These are phyloP conservation scores for Seriola dumerili DNA, from an alignment of 2,113 vertebrate genomes.

Conservation along the genomic window DNA sequence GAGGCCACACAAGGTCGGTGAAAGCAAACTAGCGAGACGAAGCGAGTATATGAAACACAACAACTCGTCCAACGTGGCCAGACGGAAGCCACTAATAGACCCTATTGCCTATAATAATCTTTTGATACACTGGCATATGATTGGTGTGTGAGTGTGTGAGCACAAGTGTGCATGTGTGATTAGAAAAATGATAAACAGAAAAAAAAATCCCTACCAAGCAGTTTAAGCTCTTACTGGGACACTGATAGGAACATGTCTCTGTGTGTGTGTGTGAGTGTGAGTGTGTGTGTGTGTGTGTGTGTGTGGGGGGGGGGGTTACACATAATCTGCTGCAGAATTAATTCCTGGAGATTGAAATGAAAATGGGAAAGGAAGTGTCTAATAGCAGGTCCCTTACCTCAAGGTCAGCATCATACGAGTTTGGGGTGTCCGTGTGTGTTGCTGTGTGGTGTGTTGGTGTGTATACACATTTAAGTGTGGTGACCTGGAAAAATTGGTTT, in stretches of 20 bases:
- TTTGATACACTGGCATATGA: slow-evolving; percentile 50
- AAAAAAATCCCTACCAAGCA: slow-evolving; percentile 64
- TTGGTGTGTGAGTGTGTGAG: slow-evolving; percentile 34
- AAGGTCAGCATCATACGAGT: slow-evolving; percentile 71
- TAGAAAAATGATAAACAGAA: slow-evolving; percentile 57
- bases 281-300: slow-evolving; percentile 13
- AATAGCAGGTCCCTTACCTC: slow-evolving; percentile 51
- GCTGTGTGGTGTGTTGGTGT: neutral
- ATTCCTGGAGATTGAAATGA: slow-evolving; percentile 81
- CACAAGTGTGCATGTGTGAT: slow-evolving; percentile 21
- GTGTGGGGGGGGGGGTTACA: slow-evolving; percentile 19
- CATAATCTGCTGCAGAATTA: slow-evolving; percentile 76
- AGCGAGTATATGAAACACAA: slow-evolving; percentile 44
- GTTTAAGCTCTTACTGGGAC: slow-evolving; percentile 61
- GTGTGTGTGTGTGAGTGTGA: slow-evolving; percentile 15
- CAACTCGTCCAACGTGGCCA: slow-evolving; percentile 31
- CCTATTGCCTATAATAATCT: slow-evolving; percentile 62
- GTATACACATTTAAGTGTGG: neutral
- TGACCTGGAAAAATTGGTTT: slow-evolving; percentile 35
- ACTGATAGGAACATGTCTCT: slow-evolving; percentile 39
- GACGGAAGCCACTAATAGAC: slow-evolving; percentile 55
- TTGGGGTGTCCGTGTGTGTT: neutral
- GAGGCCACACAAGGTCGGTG: slow-evolving; percentile 47
- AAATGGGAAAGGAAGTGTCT: slow-evolving; percentile 61
- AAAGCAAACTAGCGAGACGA: slow-evolving; percentile 21